Percentiles rank a stretch among this genome's conserved stretches.
phyloP scores from a whole-genome alignment of 2,888 invertebrate species.

The Catocala nupta region DNA sequence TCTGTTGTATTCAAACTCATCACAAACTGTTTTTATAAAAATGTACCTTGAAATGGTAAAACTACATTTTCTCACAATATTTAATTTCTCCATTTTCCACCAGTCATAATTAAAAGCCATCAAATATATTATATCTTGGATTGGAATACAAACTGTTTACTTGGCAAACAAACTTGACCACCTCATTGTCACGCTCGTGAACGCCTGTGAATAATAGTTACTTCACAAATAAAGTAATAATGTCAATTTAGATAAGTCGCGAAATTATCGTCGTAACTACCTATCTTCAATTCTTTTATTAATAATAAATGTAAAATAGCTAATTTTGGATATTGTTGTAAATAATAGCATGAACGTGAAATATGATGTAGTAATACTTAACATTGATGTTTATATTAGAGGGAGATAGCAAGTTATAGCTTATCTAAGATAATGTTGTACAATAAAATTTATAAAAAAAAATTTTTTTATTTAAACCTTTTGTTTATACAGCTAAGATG shows the following conservation, averaged over 20 bases:
- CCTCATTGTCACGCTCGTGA: no score
- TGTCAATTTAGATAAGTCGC: constrained; percentile 19
- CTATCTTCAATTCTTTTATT: constrained; percentile 26
- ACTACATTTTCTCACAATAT: no score
- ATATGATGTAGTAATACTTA: constrained; percentile 48
- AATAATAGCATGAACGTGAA: constrained; percentile 56
- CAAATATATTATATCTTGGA: no score
- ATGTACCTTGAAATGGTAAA: no score
- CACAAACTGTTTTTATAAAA: no score
- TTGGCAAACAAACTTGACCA: no score
- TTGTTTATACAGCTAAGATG: no score
- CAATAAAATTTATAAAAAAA: constrained; percentile 64
- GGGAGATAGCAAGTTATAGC: constrained; percentile 48
- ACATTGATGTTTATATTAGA: constrained; percentile 69
- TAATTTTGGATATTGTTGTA: constrained; percentile 47
- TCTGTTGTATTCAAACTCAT: no score
- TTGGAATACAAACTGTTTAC: no score
- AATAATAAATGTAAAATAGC: constrained; percentile 37
- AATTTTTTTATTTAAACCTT: constrained; percentile 11
- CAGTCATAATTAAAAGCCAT: no score
- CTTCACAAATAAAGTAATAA: neutral
- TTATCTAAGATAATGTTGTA: constrained; percentile 62
- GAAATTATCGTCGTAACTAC: constrained; percentile 11
- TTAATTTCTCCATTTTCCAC: no score
- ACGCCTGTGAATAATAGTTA: no score